Evolutionary conservation across 2,888 invertebrate genomes (phyloP).

Genomic region (Pantelozetes paolii): DNA sequence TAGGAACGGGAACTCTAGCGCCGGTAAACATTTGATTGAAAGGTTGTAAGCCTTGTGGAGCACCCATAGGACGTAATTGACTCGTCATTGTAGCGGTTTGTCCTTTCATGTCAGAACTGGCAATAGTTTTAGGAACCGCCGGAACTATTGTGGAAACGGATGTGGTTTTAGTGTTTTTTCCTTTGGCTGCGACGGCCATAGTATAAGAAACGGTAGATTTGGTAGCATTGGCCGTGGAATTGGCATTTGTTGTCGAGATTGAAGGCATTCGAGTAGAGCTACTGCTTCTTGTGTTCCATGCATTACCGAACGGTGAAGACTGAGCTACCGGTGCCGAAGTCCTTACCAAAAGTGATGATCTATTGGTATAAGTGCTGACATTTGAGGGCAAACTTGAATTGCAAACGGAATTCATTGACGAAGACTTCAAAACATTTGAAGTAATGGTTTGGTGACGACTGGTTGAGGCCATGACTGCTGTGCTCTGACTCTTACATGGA

Average conservation of each 20-base stretch:
- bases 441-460: not conserved
- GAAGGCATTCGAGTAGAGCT: not conserved
- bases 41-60: not conserved
- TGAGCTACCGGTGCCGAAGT: not conserved
- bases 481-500: not conserved
- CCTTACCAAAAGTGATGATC: not conserved
- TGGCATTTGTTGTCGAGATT: too few species aligned
- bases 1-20: not conserved
- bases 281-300: not conserved
- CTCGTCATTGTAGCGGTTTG: not conserved
- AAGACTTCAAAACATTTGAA: not conserved
- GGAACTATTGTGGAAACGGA: conserved; percentile 26
- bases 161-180: conserved; percentile 44
- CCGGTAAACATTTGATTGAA: conserved; percentile 14
- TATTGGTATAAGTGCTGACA: not conserved
- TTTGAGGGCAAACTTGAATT: not conserved
- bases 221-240: not conserved
- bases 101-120: conserved; percentile 42
- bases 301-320: not conserved
- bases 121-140: conserved; percentile 48
- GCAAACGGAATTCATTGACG: not conserved
- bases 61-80: not conserved
- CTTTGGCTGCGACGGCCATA: conserved; percentile 48
- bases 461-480: not conserved
- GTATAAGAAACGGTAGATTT: conserved; percentile 48